Base-by-base conservation (phyloP, 2,797 vertebrate species). In the Tragelaphus oryx region DNA sequence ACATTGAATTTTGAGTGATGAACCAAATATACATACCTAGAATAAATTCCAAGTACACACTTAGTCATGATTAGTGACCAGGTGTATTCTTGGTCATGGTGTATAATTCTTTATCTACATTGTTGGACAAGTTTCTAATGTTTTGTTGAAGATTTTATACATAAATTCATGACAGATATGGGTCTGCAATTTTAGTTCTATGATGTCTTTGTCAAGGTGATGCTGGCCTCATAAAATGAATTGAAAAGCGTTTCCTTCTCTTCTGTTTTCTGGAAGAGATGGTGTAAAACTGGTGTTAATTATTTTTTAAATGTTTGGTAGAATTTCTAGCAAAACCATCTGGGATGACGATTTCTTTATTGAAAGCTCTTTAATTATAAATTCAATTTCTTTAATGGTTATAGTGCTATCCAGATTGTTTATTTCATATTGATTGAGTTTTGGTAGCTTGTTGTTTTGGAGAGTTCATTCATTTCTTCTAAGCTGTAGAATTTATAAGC, bases 301-400 rank as follows among this genome's bases (percentile, higher is more conserved):
- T 87, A 78, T 91, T 93, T 83, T 91, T 88, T 80, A 46, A 93
- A 83, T 93, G 76, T 85, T 90, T 92, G 48, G 14, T 89, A 78
- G 68, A 87, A 76, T 90, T 94, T 94, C 81, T 71, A 78, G 55
- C 62, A 6, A 94, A 88, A 76, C 71, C 87, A 88, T 81, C 54
- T 94, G 93, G 54, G 60, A 65, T 54, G 84, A 57, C 62, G 28
- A 91, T 83, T 92, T 87, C 92, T 83, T 88, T 75, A 75, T 46
- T 8, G 16, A 50, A 50, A 54, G 33, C 78, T 94, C 78, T 94
- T 96, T 94, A 95, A 94, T 93, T 94, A 95, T 44, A 84, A 87
- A 91, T 91, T 93, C 90, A 93, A 50, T 95, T 90, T 93, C 41
- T 88, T 94, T 87, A 91, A 87, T 93, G 55, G 30, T 91, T 88